These are phyloP conservation scores for Aythya baeri DNA, from an alignment of 2,113 vertebrate genomes.

Conservation along the genomic window DNA sequence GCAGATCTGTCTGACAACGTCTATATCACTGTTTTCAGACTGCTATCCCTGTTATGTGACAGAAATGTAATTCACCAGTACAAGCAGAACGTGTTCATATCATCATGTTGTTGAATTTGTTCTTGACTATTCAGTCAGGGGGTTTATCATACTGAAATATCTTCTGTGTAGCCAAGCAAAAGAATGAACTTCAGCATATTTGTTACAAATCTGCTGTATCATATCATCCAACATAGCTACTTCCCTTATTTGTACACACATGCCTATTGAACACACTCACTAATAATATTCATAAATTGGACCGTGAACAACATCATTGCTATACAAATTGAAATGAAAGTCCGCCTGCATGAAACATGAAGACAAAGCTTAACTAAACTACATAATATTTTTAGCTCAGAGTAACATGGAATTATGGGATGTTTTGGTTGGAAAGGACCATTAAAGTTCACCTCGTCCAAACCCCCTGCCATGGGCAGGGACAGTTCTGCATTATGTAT, in stretches of 20 bases:
- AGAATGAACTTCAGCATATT: not conserved
- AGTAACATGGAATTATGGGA: not conserved
- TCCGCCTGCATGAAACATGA: not conserved
- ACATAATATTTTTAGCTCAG: not conserved
- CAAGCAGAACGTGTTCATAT: not conserved
- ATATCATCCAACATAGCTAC: not conserved
- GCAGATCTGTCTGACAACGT: not conserved
- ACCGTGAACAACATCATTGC: not conserved
- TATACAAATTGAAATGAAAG: not conserved
- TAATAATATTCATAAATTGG: not conserved
- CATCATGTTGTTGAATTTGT: not conserved
- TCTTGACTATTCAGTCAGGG: not conserved
- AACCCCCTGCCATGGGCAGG: too few relatives aligned
- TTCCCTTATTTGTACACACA: not conserved
- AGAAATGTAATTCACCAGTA: not conserved
- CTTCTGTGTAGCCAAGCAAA: not conserved
- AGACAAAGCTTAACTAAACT: not conserved
- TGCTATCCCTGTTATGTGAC: not conserved
- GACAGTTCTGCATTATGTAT: not conserved
- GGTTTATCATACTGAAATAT: not conserved
- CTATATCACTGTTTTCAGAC: not conserved
- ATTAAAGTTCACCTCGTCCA: too few relatives aligned
- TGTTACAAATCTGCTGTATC: not conserved
- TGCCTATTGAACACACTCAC: not conserved
- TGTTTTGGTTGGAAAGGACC: too few relatives aligned